Percentiles rank a stretch among this genome's conserved stretches.
phyloP scores from a whole-genome alignment of 2,888 invertebrate genomes.

The Drosophila kambysellisi region DNA sequence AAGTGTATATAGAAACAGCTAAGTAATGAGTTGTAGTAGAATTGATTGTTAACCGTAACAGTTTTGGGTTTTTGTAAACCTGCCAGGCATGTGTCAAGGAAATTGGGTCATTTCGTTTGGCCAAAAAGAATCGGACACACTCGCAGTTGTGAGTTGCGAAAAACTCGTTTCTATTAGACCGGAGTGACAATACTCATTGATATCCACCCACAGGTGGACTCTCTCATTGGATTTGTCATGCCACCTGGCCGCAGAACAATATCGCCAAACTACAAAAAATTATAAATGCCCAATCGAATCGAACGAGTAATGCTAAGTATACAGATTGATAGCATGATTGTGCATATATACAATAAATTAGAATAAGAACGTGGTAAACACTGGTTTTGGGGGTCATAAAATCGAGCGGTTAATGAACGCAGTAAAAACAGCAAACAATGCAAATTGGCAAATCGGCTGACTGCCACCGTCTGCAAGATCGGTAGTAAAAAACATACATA shows the following conservation, averaged over 20 bases:
- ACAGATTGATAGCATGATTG: conserved; percentile 64
- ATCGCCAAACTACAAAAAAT: conserved; percentile 15
- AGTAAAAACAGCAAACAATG: conserved; percentile 51
- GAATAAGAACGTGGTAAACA: conserved; percentile 69
- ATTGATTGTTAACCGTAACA: conserved; percentile 80
- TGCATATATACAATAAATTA: conserved; percentile 62
- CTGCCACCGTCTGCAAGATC: conserved; percentile 44
- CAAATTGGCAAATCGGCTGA: conserved; percentile 51
- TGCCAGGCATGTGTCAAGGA: conserved; percentile 82
- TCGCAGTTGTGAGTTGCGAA: conserved; percentile 19
- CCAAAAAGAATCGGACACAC: conserved; percentile 62
- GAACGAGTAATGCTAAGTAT: conserved; percentile 45
- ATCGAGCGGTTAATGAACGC: conserved; percentile 73
- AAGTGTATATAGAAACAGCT: conserved; percentile 30
- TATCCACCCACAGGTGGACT: conserved; percentile 74
- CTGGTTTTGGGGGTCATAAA: conserved; percentile 66
- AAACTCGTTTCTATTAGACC: conserved; percentile 56
- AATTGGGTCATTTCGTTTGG: conserved; percentile 74
- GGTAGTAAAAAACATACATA: conserved; percentile 37
- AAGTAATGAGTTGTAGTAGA: conserved; percentile 65
- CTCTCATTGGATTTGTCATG: conserved; percentile 72
- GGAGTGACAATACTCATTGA: conserved; percentile 59
- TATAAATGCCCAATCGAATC: conserved; percentile 49
- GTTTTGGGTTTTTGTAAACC: conserved; percentile 74
- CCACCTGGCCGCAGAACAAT: conserved; percentile 55